These are phyloP conservation scores for Drosophila longiperda DNA, from an alignment of 2,888 invertebrate genomes.

Conservation along the genomic window DNA sequence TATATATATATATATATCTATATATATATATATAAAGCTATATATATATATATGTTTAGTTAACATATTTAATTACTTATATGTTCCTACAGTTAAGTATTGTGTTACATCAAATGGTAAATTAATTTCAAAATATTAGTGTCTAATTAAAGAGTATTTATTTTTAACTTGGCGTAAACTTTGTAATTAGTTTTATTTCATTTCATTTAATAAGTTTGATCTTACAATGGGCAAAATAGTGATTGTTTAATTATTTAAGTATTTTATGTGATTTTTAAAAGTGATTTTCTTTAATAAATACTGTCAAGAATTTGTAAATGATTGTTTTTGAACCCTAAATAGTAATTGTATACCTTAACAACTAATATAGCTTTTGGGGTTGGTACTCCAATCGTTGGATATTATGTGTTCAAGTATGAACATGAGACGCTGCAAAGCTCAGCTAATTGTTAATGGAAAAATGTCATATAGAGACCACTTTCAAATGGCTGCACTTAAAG, in stretches of 20 bases:
- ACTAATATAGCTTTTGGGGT: neutral
- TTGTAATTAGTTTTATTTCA: neutral
- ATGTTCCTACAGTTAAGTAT: slow-evolving; percentile 37
- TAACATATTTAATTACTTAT: slow-evolving; percentile 10
- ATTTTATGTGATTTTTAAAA: slow-evolving; percentile 52
- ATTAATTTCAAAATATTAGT: neutral
- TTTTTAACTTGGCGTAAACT: neutral
- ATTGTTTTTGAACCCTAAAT: neutral
- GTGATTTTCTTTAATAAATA: slow-evolving; percentile 53
- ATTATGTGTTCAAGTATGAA: too few relatives aligned
- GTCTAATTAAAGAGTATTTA: neutral
- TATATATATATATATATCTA: neutral
- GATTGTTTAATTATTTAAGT: slow-evolving; percentile 16
- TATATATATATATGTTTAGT: neutral
- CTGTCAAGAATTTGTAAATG: neutral
- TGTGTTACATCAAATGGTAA: slow-evolving; percentile 11
- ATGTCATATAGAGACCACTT: too few relatives aligned
- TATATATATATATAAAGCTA: too few relatives aligned
- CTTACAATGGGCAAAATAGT: neutral
- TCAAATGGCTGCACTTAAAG: too few relatives aligned
- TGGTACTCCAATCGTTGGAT: too few relatives aligned
- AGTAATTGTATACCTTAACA: neutral
- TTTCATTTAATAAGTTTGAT: neutral
- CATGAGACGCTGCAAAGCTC: too few relatives aligned
- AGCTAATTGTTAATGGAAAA: too few relatives aligned